Base-by-base conservation (phyloP, 1,140 invertebrate genomes). In the Pemphigus obesinymphae region DNA sequence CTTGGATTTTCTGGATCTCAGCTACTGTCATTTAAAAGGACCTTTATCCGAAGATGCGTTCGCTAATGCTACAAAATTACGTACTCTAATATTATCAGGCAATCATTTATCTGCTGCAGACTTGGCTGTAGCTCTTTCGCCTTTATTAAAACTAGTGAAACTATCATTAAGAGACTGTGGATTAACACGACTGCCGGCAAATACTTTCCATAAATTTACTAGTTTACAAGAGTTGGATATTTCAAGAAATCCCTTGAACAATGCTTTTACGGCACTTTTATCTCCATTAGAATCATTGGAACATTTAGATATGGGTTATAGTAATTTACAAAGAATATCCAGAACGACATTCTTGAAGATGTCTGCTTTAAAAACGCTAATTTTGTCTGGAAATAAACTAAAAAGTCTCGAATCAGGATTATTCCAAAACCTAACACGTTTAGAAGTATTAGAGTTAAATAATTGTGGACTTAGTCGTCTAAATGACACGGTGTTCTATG, bases 241-340 rank as follows among this genome's bases (percentile, higher is more conserved):
- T 83, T 92, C 91, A 0, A 89, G 91, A 82, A 92, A 92, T 87
- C 91, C 92, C 3, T 85, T 93, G 0, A 89, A 90, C 34, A 90
- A 92, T 84, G 92, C 91, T 0, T 93, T 92, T 84, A 91, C 91
- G 17, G 89, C 88, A 84, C 85, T 92, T 20, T 86, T 93, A n/a
- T 90, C 90, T 1, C 92, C 92, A 0, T 85, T 93, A 2, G 89
- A 90, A 53, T 90, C 90, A 29, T 86, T 93, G 15, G 90, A 92
- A 86, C 91, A 91, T 85, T 86, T 93, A 13, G 92, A 93, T 84
- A 93, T 93, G 91, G 91, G 92, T 10, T 92, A 92, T 84, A 92
- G 92, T 86, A 90, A 91, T 85, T 86, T 93, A 13, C 91, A 90
- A 2, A 88, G 91, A 82, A 89, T 93, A 43, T 90, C 90, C 11